These are phyloP conservation scores for Aphrophora alni DNA, from an alignment of 2,888 invertebrate genomes.

Conservation along the genomic window DNA sequence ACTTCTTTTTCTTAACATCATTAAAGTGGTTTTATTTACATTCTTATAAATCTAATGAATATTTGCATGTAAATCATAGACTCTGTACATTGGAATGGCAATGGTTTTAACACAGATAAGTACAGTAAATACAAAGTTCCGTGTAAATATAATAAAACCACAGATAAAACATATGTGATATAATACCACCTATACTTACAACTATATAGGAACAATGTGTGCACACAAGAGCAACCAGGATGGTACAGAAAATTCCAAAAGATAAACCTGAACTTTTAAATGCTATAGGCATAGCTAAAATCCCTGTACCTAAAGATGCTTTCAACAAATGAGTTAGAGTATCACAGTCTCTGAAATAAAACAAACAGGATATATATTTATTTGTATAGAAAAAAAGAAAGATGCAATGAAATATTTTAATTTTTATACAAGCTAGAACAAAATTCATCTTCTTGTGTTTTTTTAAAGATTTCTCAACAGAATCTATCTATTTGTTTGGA, in stretches of 20 bases:
- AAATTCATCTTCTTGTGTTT: neutral
- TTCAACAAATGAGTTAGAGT: constrained; percentile 93
- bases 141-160: too few relatives aligned
- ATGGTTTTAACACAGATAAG: too few relatives aligned
- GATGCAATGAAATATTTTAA: too few relatives aligned
- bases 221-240: constrained; percentile 86
- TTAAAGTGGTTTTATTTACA: too few relatives aligned
- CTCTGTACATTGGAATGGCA: too few relatives aligned
- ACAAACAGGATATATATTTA: neutral
- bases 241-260: constrained; percentile 82
- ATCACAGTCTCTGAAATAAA: constrained; percentile 78
- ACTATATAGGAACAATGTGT: constrained; percentile 95
- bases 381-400: neutral
- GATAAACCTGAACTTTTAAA: constrained; percentile 87
- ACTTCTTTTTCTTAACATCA: too few relatives aligned
- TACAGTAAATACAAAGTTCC: too few relatives aligned
- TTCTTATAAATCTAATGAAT: too few relatives aligned
- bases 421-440: too few relatives aligned
- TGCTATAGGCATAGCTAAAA: constrained; percentile 92
- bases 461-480: neutral
- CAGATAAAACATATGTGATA: too few relatives aligned
- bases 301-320: constrained; percentile 95
- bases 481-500: too few relatives aligned
- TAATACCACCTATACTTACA: constrained; percentile 61
- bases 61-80: too few relatives aligned